A percentile compares a stretch with the other conserved stretches of the same genome.
These are phyloP conservation scores for Pogonognathellus flavescens DNA, from an alignment of 1,140 invertebrate species.

Conservation along the genomic window DNA sequence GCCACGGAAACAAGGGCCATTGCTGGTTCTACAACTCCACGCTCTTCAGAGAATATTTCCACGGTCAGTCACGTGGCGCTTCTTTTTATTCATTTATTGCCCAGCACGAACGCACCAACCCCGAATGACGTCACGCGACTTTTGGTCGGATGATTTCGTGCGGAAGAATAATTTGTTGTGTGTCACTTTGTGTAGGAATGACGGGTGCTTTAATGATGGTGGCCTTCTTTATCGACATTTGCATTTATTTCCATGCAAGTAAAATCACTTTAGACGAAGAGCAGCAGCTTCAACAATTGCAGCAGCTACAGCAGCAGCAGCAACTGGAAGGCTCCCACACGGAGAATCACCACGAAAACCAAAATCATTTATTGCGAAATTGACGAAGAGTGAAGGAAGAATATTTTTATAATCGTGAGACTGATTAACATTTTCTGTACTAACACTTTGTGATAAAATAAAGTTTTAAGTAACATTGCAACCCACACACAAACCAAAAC, in stretches of 20 bases:
- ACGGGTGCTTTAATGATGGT: slow-evolving; percentile 84
- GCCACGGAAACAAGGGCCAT: slow-evolving; percentile 55
- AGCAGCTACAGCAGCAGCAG: too few relatives aligned
- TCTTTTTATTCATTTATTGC: slow-evolving; percentile 17
- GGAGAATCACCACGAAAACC: neutral
- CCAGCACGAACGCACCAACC: too few relatives aligned
- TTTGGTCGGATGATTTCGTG: neutral
- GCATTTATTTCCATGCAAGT: slow-evolving; percentile 86
- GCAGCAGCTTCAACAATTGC: neutral
- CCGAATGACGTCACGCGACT: neutral
- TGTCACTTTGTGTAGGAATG: slow-evolving; percentile 74
- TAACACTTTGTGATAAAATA: slow-evolving; percentile 34
- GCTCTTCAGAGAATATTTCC: slow-evolving; percentile 85
- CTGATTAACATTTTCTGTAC: slow-evolving; percentile 40
- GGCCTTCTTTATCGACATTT: slow-evolving; percentile 84
- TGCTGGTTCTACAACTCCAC: slow-evolving; percentile 89
- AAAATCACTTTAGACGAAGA: slow-evolving; percentile 80
- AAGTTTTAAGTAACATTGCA: slow-evolving; percentile 6
- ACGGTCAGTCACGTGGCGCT: slow-evolving; percentile 81
- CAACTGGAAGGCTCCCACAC: neutral
- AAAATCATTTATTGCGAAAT: neutral
- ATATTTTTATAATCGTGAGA: slow-evolving; percentile 12
- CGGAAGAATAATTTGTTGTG: neutral
- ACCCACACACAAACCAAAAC: neutral
- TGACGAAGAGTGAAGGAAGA: neutral